Base-by-base conservation (phyloP, 2,888 invertebrate species). In the Acleris literana region DNA sequence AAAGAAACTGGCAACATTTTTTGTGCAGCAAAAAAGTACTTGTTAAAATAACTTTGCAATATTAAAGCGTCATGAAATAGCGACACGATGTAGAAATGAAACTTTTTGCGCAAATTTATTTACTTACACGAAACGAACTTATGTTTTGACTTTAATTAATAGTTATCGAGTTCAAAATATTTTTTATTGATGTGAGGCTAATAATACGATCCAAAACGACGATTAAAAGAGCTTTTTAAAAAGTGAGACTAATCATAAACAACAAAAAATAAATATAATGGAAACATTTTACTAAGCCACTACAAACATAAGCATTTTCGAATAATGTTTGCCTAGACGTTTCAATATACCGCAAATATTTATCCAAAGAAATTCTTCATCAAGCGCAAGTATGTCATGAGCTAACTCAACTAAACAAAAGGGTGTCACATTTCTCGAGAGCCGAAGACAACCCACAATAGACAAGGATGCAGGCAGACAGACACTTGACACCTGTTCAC, bases 371-470 rank as follows among this genome's bases (percentile, higher is more conserved):
- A 61, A 62, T 62, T 57, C 66, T 29, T 57, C 56, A 62, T 57
- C 51, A 62, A 46, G 39, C 29, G 20, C 52, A 57, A 66, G 62
- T 57, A 62, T 62, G 66, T 57, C 52, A 62, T 66, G 48, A 62
- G 62, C 62, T 57, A 66, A 62, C 66, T 56, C 57, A 56, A 46
- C 62, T 48, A 53, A 62, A 61, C 61, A 66, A 66, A 66, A 52
- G 62, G 62, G 66, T 66, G 66, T 66, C 66, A 62, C 66, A 43
- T 66, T 66, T 62, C 65, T 46, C 54, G 64, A 60, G 64, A 60
- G 55, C 43, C 44, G 61, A 66, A 57, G 66, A 66, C 66, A 57
- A 56, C 65, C 60, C 65, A 66, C 66, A 66, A 66, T 66, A 66
- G 66, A 66, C 66, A 62, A 66, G 52, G 46, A 49, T 18, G 49